Evolutionary conservation across 2,113 vertebrate genomes (phyloP), one percentile per base, ranked within the genome.

Genomic region (Scomber scombrus): DNA sequence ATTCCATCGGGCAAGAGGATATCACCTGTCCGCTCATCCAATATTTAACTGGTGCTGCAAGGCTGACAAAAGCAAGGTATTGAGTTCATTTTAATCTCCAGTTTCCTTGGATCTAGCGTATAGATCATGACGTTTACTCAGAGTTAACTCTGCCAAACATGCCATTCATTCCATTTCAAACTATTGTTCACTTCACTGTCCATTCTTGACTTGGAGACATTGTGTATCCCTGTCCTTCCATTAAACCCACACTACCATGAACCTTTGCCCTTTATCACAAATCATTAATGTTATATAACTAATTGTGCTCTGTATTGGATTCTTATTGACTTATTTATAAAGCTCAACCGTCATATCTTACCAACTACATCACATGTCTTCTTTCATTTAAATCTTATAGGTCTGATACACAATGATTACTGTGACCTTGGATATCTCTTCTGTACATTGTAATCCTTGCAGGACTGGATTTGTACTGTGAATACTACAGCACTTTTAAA

Each of bases 11-110:
- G 77, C 62, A 52, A 64, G 45, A 75, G 70, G 81, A 86, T 88
- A 91, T 94, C 89, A 77, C 57, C 82, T 93, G 75, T 91, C 89
- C 7, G 2, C 58, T 82, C 81, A 91, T 94, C 51, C 91, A 94
- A 91, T 80, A 93, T 95, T 92, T 75, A 94, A 58, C 31, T 29
- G 54, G 19, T 71, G 71, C 78, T 78, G 40, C 62, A 34, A 88
- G 75, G 60, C 51, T 72, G 54, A 92, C 89, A 90, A 92, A 84
- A 77, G 85, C 86, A 69, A 66, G 52, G 81, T 91, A 88, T 92
- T 78, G 60, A 69, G 84, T 92, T 90, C 85, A 81, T 87, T 88
- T 82, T 75, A 75, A 85, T 87, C 87, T 90, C 89, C 77, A 58
- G 2, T 91, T 90, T 88, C 89, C 55, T 79, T 78, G 71, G 58